Evolutionary conservation across 2,797 vertebrate species (phyloP), one percentile per base, ranked within the genome.

Genomic region (Pseudochaenichthys georgianus): DNA sequence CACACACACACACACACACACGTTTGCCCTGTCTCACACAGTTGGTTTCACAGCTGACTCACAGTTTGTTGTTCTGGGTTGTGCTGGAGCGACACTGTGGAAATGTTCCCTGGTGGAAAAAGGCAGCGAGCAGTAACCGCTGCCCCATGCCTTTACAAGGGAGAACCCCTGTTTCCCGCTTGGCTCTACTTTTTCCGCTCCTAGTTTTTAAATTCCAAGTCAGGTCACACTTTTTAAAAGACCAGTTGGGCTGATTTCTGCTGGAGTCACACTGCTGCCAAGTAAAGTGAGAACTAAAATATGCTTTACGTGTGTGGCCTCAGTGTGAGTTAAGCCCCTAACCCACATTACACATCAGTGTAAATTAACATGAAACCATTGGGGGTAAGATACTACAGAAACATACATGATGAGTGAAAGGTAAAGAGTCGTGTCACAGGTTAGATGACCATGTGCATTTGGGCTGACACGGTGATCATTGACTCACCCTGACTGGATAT

Each of bases 51-150:
- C 87, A 88, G 83, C 88, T 93, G 90, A 93, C 88, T 91, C 89
- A 92, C 76, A 84, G 80, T 83, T 77, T 87, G 88, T 89, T 89
- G 84, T 75, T 86, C 76, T 71, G 77, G 48, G 70, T 75, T 85
- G 76, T 73, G 77, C 81, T 67, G 73, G 71, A 84, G 81, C 57
- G 12, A 19, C 28, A 82, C 77, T 34, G 81, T 89, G 89, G 83
- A 93, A 81, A 92, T 77, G 82, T 87, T 90, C 78, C 91, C 77
- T 45, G 41, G 76, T 90, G 89, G 89, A 90, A 93, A 91, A 87
- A 75, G 10, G 15, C 85, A 77, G 9, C 15, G 13, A 87, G 77
- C 87, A 81, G 58, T 82, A 81, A 88, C 87, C 2, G 41, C 79
- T 71, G 76, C 53, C 80, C 64, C 66, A 70, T 86, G 80, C 57